A percentile compares a stretch with the other conserved stretches of the same genome.
These are phyloP conservation scores for Bombus affinis DNA, from an alignment of 1,140 invertebrate genomes.

Conservation along the genomic window DNA sequence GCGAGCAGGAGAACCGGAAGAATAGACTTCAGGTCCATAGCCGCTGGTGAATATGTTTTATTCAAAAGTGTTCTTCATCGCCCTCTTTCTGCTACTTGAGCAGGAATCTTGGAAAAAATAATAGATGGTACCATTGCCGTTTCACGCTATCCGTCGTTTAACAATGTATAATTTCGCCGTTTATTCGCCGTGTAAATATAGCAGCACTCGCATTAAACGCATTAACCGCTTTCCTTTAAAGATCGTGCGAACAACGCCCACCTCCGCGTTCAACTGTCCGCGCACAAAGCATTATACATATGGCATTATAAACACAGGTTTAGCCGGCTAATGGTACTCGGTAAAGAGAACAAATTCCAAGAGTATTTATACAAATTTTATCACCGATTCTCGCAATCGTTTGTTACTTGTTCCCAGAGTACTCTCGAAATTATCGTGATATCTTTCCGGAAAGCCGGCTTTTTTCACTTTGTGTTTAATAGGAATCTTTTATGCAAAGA, in stretches of 20 bases:
- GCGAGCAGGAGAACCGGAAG: slow-evolving; percentile 27
- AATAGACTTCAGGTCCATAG: slow-evolving; percentile 47
- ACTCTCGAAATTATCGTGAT: background rate
- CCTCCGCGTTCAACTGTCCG: background rate
- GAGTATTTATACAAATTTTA: background rate
- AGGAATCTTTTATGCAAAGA: too few species aligned
- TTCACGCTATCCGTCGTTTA: slow-evolving; percentile 60
- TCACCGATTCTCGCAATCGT: background rate
- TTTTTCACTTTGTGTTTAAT: too few species aligned
- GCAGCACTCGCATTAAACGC: slow-evolving; percentile 39
- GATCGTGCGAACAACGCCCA: background rate
- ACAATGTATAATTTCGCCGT: slow-evolving; percentile 71
- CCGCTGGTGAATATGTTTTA: slow-evolving; percentile 67
- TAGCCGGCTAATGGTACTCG: background rate
- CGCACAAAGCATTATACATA: background rate
- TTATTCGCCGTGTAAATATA: slow-evolving; percentile 59
- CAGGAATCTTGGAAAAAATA: slow-evolving; percentile 47
- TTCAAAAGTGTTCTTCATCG: slow-evolving; percentile 59
- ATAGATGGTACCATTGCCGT: slow-evolving; percentile 46
- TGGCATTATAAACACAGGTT: slow-evolving; percentile 1
- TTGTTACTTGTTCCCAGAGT: background rate
- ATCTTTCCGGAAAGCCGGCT: background rate
- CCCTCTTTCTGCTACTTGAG: background rate
- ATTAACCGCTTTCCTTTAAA: slow-evolving; percentile 42
- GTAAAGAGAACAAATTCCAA: background rate